These are phyloP conservation scores for Limnephilus auricula DNA, from an alignment of 2,888 invertebrate genomes.

Conservation along the genomic window DNA sequence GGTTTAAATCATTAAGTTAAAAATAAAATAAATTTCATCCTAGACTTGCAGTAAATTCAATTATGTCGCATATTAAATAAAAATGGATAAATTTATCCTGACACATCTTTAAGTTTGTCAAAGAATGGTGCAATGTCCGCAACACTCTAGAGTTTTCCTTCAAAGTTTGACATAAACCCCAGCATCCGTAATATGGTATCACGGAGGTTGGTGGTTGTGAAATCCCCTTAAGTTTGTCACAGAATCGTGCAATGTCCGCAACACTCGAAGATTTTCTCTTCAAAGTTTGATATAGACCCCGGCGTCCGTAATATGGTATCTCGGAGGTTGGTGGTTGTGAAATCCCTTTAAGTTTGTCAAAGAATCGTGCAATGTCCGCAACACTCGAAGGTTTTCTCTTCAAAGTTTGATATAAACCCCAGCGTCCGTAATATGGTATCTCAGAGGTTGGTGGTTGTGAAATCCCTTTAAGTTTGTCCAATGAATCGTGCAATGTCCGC, in stretches of 20 bases:
- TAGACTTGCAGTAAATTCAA: too few relatives aligned
- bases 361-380: conserved; percentile 15
- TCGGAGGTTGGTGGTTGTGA: conserved; percentile 64
- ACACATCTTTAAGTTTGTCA: neutral
- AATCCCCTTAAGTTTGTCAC: conserved; percentile 15
- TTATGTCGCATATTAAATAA: too few relatives aligned
- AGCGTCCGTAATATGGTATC: too few relatives aligned
- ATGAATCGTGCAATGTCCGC: neutral
- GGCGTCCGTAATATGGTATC: conserved; percentile 25
- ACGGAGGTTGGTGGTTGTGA: conserved; percentile 64
- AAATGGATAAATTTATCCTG: too few relatives aligned
- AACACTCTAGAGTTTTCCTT: too few relatives aligned
- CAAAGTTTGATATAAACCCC: too few relatives aligned
- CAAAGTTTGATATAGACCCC: neutral
- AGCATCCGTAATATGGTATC: conserved; percentile 27
- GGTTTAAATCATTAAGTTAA: too few relatives aligned
- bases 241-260: neutral
- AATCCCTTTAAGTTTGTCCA: conserved; percentile 19
- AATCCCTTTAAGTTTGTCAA: conserved; percentile 18
- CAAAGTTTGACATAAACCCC: neutral
- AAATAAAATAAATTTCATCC: too few relatives aligned
- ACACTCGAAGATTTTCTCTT: too few relatives aligned
- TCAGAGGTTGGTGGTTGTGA: conserved; percentile 64
- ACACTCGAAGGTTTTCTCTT: too few relatives aligned
- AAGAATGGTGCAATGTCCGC: neutral